Evolutionary conservation across 2,113 vertebrate species (phyloP).

Genomic region (Notechis scutatus): DNA sequence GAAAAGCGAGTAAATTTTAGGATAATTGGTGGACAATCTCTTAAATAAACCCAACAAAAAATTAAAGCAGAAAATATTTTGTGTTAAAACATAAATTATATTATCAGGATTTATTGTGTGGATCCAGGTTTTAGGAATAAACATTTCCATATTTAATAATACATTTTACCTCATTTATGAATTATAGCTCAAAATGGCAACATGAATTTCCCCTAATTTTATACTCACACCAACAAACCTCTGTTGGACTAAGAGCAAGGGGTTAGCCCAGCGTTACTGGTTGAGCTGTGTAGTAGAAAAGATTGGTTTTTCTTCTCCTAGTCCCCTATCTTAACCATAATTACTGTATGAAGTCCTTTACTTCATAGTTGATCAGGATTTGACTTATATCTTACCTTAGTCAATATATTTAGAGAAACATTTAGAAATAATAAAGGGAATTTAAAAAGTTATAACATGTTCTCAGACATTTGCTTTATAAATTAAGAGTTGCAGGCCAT

Average conservation of each 20-base stretch:
- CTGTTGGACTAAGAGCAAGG: neutral
- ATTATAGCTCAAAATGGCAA: neutral
- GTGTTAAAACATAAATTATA: neutral
- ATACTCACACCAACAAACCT: neutral
- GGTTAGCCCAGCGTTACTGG: neutral
- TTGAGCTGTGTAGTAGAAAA: neutral
- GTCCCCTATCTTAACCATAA: neutral
- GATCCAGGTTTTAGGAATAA: neutral
- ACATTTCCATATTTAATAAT: neutral
- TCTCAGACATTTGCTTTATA: constrained; percentile 4
- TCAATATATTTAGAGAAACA: neutral
- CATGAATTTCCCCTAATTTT: neutral
- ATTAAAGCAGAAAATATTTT: neutral
- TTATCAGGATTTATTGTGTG: neutral
- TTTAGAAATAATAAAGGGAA: neutral
- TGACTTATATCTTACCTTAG: neutral
- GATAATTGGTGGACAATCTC: neutral
- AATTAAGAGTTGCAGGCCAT: neutral
- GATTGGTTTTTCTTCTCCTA: neutral
- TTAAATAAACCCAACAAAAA: neutral
- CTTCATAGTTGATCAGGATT: neutral
- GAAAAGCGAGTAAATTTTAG: neutral
- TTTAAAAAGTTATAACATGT: neutral
- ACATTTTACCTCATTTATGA: neutral
- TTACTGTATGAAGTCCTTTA: neutral